A percentile compares a stretch with the other conserved stretches of the same genome.
Evolutionary conservation across 2,113 vertebrate genomes (phyloP).

Genomic region (Ciconia boyciana): DNA sequence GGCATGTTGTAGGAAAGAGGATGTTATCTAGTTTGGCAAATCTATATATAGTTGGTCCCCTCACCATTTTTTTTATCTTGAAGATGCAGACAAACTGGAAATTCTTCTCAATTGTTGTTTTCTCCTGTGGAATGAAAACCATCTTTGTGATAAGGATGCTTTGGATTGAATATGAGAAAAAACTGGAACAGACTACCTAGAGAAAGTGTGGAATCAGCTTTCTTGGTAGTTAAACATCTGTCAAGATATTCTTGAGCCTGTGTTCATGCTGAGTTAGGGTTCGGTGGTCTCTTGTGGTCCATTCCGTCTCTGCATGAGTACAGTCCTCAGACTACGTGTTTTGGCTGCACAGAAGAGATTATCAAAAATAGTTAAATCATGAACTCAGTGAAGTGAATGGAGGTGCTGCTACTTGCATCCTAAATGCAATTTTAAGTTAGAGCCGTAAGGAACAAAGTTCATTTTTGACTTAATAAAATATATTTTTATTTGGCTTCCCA

Average conservation of each 20-base stretch:
- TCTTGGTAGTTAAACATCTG: neutral
- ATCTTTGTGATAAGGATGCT: neutral
- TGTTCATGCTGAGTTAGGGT: accelerated
- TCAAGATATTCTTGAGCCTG: neutral
- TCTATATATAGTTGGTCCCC: neutral
- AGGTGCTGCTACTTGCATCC: neutral
- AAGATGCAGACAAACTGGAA: neutral
- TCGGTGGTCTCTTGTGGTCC: neutral
- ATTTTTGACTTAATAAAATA: neutral
- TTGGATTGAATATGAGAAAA: neutral
- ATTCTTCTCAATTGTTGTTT: neutral
- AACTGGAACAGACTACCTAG: neutral
- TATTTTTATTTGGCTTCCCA: neutral
- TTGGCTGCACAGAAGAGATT: neutral
- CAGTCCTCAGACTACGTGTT: neutral
- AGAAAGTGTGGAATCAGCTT: neutral
- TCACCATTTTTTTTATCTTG: neutral
- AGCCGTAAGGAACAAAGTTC: neutral
- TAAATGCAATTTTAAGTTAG: neutral
- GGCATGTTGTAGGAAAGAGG: neutral
- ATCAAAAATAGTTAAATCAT: neutral
- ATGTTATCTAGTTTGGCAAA: neutral
- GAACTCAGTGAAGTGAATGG: neutral
- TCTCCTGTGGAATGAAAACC: neutral
- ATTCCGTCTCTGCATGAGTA: neutral